These are phyloP conservation scores for Protobothrops flavoviridis DNA, from an alignment of 2,113 vertebrate species.

Conservation along the genomic window DNA sequence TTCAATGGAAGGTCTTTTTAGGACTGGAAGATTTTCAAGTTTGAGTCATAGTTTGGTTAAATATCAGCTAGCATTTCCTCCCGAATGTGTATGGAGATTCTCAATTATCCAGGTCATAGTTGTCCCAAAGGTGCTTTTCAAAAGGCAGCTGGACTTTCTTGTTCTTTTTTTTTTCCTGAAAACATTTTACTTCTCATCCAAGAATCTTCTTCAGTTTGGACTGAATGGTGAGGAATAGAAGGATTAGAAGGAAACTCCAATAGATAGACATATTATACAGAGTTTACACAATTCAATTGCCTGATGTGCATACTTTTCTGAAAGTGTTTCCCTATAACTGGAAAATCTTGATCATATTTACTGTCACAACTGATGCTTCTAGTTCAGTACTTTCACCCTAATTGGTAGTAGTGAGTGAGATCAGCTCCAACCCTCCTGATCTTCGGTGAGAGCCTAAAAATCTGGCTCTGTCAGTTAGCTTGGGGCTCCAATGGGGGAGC, in stretches of 20 bases:
- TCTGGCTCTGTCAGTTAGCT: background rate
- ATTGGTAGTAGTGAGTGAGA: background rate
- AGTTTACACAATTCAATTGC: background rate
- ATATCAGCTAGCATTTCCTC: conserved; percentile 7
- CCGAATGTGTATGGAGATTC: background rate
- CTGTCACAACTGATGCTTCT: background rate
- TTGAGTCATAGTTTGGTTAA: background rate
- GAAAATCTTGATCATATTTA: background rate
- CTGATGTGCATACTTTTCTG: background rate
- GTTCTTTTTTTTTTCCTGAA: background rate
- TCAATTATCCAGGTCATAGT: background rate
- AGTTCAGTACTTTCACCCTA: background rate
- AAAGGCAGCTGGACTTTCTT: background rate
- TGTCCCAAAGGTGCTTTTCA: background rate
- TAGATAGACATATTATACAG: background rate
- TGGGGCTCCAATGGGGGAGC: background rate
- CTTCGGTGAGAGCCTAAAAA: background rate
- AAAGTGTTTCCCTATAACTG: background rate
- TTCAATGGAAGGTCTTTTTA: background rate
- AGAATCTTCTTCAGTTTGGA: background rate
- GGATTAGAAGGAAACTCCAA: background rate
- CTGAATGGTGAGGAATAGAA: background rate
- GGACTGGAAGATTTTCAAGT: background rate
- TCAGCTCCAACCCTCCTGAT: background rate
- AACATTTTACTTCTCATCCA: background rate